phyloP scores from a whole-genome alignment of 2,113 vertebrate genomes.

The Chionodraco myersi region DNA sequence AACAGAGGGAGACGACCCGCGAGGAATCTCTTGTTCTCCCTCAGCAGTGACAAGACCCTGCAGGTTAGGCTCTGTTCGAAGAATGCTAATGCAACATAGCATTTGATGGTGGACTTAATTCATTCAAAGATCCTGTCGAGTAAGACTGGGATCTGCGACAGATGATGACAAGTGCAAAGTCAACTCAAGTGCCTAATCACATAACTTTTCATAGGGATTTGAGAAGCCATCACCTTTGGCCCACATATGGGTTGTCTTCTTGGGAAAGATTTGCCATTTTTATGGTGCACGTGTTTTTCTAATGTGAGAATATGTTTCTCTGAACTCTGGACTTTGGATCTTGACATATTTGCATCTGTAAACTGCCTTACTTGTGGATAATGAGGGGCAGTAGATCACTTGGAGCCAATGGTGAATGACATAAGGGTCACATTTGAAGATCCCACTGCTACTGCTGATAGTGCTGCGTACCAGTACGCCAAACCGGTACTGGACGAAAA shows the following conservation, averaged over 20 bases:
- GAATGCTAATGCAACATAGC: slow-evolving; percentile 33
- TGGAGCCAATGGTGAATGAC: slow-evolving; percentile 54
- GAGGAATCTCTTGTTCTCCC: slow-evolving; percentile 47
- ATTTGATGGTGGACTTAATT: slow-evolving; percentile 7
- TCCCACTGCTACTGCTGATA: slow-evolving; percentile 14
- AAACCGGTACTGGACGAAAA: too few species aligned
- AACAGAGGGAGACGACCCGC: slow-evolving; percentile 20
- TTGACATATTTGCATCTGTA: slow-evolving; percentile 16
- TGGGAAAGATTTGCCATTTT: not conserved
- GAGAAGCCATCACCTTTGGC: not conserved
- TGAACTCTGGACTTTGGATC: slow-evolving; percentile 44
- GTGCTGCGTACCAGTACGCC: not conserved
- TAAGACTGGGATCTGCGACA: not conserved
- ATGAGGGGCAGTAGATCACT: slow-evolving; percentile 19
- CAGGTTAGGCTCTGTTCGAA: slow-evolving; percentile 15
- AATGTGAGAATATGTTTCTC: slow-evolving; percentile 9
- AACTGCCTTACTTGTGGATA: slow-evolving; percentile 15
- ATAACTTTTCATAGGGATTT: not conserved
- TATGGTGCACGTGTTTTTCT: not conserved
- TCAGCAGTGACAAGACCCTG: slow-evolving; percentile 38
- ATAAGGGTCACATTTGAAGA: slow-evolving; percentile 45
- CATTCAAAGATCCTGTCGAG: slow-evolving; percentile 21
- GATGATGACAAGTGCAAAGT: not conserved
- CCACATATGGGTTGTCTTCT: not conserved
- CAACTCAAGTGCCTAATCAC: not conserved